A percentile compares a stretch with the other conserved stretches of the same genome.
Conservation (phyloP, 2,888 invertebrate genomes). For the Synanthedon vespiformis region DNA sequence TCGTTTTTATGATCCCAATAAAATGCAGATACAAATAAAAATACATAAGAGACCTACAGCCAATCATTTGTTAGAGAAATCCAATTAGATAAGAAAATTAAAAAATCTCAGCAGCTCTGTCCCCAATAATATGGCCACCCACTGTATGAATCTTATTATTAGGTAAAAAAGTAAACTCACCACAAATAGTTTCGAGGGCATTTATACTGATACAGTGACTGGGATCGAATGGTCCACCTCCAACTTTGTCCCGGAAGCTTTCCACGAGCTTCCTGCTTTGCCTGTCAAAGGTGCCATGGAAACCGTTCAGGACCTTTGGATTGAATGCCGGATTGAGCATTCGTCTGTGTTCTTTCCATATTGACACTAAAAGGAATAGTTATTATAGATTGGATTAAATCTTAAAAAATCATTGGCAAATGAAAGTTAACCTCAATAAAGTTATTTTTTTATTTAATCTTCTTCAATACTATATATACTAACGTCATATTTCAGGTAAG, state of each 20-base stretch:
- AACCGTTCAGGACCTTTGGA: constrained; percentile 16
- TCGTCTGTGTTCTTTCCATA: constrained; percentile 23
- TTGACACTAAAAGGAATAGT: constrained; percentile 13
- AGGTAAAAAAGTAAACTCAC: constrained; percentile 20
- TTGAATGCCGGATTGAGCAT: constrained; percentile 23
- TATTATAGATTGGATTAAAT: too few relatives aligned
- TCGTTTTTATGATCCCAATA: too few relatives aligned
- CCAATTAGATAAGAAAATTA: too few relatives aligned
- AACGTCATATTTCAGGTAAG: too few relatives aligned
- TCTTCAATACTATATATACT: neutral
- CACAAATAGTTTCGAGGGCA: constrained; percentile 46
- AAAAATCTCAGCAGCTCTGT: too few relatives aligned
- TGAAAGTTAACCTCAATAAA: too few relatives aligned
- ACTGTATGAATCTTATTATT: too few relatives aligned
- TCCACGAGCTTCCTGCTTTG: constrained; percentile 15
- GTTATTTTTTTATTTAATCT: neutral
- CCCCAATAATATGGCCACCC: too few relatives aligned
- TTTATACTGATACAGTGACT: constrained; percentile 41
- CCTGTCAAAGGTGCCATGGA: constrained; percentile 18
- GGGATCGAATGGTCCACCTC: constrained; percentile 32
- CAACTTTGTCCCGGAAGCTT: constrained; percentile 11
- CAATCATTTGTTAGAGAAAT: too few relatives aligned
- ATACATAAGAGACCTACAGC: too few relatives aligned
- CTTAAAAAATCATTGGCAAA: too few relatives aligned
- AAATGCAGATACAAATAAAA: too few relatives aligned